Evolutionary conservation across 2,888 invertebrate genomes (phyloP), one percentile per base, ranked within the genome.

Genomic region (Phengaris arion): DNA sequence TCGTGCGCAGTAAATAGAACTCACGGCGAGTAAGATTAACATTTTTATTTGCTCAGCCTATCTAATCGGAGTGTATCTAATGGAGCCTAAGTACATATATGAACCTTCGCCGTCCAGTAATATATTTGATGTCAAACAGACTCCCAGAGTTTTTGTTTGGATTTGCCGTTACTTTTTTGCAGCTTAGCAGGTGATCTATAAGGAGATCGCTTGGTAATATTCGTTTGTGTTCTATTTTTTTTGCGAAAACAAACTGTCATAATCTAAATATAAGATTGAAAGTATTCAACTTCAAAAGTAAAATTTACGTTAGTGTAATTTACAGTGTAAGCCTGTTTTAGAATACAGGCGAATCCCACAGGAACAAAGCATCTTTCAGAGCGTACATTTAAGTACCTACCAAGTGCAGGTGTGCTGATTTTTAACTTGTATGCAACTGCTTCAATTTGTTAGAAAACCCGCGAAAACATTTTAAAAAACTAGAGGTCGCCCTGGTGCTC

Each of bases 51-150:
- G 72, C 54, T 54, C 72, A 22, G 10, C 52, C 72, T 54, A 72
- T 72, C 72, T 72, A 54, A 72, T 72, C 22, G n/a, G 22, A 54
- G 15, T 52, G 70, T 54, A 52, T 72, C 54, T 72, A 72, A 72
- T 72, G 54, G 54, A 64, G 2, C 51, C 52, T 7, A 35, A 52
- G 72, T 52, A 72, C 72, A 72, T 72, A 54, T 72, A 72, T 6
- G 72, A 22, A 22, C 22, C 54, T 35, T 35, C 51, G 51, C 70
- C 10, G 13, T 2, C 6, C 7, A 51, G 48, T 72, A 15, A 72
- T 72, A 72, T 72, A 54, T 72, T 52, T 72, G 51, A 72, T 72
- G 72, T 54, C 72, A 54, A 72, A 72, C 72, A 72, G 54, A 35
- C 10, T 72, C 35, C 13, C 10, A 35, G 12, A 15, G 13, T 12